These are phyloP conservation scores for Helicoverpa assulta DNA, from an alignment of 2,888 invertebrate species.

Conservation along the genomic window DNA sequence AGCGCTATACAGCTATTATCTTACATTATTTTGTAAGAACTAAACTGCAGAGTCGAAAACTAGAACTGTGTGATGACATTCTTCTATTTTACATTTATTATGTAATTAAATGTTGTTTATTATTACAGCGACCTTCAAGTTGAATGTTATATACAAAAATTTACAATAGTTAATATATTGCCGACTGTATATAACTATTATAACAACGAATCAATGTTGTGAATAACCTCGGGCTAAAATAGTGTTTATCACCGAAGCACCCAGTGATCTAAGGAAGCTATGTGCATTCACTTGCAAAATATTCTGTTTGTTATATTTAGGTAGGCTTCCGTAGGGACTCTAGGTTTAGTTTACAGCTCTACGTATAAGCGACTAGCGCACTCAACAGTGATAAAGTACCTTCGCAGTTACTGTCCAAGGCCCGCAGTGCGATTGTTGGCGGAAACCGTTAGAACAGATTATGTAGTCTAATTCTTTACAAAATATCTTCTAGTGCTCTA, in stretches of 20 bases:
- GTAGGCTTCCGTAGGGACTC: slow-evolving; percentile 47
- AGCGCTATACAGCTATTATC: slow-evolving; percentile 21
- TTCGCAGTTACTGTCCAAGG: slow-evolving; percentile 6
- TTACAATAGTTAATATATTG: slow-evolving; percentile 62
- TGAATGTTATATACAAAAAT: slow-evolving; percentile 49
- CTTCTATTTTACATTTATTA: slow-evolving; percentile 41
- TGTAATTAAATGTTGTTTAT: slow-evolving; percentile 43
- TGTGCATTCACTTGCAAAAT: slow-evolving; percentile 80
- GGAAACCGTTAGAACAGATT: slow-evolving; percentile 24
- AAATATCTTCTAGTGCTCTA: slow-evolving; percentile 16
- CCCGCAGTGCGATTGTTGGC: slow-evolving; percentile 22
- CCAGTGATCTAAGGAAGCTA: slow-evolving; percentile 71
- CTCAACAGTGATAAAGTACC: slow-evolving; percentile 5
- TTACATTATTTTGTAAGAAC: slow-evolving; percentile 49
- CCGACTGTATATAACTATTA: slow-evolving; percentile 54
- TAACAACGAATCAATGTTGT: slow-evolving; percentile 84
- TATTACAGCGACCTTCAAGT: slow-evolving; percentile 31
- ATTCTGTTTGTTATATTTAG: slow-evolving; percentile 82
- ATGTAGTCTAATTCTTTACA: slow-evolving; percentile 8
- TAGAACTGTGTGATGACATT: slow-evolving; percentile 30
- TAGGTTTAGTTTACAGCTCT: slow-evolving; percentile 54
- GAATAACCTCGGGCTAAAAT: slow-evolving; percentile 72
- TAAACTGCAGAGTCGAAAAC: slow-evolving; percentile 43
- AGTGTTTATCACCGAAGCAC: slow-evolving; percentile 60
- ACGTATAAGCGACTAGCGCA: slow-evolving; percentile 19